These are phyloP conservation scores for Amphiprion percula DNA, from an alignment of 2,113 vertebrate species.

Conservation along the genomic window DNA sequence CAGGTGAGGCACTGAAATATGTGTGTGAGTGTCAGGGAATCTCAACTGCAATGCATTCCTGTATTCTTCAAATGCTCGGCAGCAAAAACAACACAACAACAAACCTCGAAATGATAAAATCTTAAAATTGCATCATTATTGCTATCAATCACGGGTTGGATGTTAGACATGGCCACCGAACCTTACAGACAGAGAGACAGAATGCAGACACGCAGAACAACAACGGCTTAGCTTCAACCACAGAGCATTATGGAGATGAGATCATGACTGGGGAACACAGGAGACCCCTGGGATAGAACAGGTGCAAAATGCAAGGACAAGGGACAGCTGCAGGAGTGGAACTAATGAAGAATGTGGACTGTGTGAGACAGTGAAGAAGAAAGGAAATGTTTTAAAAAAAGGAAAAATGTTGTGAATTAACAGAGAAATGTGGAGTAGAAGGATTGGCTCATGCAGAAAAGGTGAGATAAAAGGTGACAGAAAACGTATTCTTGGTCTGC, in stretches of 20 bases:
- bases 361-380: slow-evolving; percentile 15
- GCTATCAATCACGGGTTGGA: slow-evolving; percentile 2
- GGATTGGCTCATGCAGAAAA: slow-evolving; percentile 17
- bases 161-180: not conserved
- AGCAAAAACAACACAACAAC: not conserved
- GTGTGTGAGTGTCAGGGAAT: slow-evolving; percentile 18
- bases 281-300: slow-evolving; percentile 59
- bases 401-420: not conserved
- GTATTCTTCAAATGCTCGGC: not conserved
- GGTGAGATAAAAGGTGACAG: not conserved
- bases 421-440: slow-evolving; percentile 19
- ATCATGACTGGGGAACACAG: slow-evolving; percentile 38
- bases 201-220: slow-evolving; percentile 44
- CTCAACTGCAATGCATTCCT: not conserved
- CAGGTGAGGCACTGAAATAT: slow-evolving; percentile 1
- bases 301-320: slow-evolving; percentile 64
- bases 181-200: slow-evolving; percentile 17
- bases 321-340: slow-evolving; percentile 66
- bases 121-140: not conserved
- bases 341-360: slow-evolving; percentile 62
- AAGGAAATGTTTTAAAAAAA: not conserved
- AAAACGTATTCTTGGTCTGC: not conserved
- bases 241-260: slow-evolving; percentile 45
- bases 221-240: slow-evolving; percentile 16
- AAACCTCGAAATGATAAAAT: not conserved